Evolutionary conservation across 2,113 vertebrate species (phyloP).

Genomic region (Stegastes partitus): DNA sequence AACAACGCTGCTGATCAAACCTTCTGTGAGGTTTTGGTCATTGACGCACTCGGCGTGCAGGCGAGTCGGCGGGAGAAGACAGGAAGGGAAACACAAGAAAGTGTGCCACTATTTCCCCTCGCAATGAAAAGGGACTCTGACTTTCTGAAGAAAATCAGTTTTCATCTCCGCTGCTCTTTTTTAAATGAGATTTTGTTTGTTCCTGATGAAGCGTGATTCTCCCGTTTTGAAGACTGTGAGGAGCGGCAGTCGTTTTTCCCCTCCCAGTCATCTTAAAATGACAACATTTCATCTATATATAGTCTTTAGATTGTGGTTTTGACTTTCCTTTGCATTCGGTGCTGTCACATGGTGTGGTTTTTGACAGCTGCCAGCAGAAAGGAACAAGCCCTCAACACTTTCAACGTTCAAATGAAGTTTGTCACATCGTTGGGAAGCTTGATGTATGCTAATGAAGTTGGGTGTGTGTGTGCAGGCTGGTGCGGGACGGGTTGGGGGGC

Average conservation of each 20-base stretch:
- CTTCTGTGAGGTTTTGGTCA: slow-evolving; percentile 62
- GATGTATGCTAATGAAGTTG: slow-evolving; percentile 85
- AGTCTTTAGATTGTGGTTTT: slow-evolving; percentile 83
- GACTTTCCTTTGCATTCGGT: slow-evolving; percentile 75
- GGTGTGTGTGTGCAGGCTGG: slow-evolving; percentile 51
- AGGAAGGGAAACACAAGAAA: slow-evolving; percentile 49
- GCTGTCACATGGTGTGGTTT: slow-evolving; percentile 79
- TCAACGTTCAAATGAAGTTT: slow-evolving; percentile 83
- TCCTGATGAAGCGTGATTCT: slow-evolving; percentile 73
- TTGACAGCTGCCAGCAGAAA: slow-evolving; percentile 88
- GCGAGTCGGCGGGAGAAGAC: slow-evolving; percentile 34
- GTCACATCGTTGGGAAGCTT: slow-evolving; percentile 80
- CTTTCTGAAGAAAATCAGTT: slow-evolving; percentile 66
- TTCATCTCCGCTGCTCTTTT: slow-evolving; percentile 67
- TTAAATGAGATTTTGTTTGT: slow-evolving; percentile 66
- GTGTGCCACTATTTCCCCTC: slow-evolving; percentile 50
- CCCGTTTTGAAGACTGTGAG: slow-evolving; percentile 73
- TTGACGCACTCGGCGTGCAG: slow-evolving; percentile 68
- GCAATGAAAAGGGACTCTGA: slow-evolving; percentile 67
- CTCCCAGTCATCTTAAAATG: slow-evolving; percentile 81
- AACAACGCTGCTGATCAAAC: slow-evolving; percentile 70
- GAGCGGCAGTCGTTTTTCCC: slow-evolving; percentile 65
- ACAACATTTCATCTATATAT: slow-evolving; percentile 88
- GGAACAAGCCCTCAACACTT: slow-evolving; percentile 81
- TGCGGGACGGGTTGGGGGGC: slow-evolving; percentile 43